Base-by-base conservation (phyloP, 37 sponge, comb jelly and placozoan species). In the Ianthella basta region DNA sequence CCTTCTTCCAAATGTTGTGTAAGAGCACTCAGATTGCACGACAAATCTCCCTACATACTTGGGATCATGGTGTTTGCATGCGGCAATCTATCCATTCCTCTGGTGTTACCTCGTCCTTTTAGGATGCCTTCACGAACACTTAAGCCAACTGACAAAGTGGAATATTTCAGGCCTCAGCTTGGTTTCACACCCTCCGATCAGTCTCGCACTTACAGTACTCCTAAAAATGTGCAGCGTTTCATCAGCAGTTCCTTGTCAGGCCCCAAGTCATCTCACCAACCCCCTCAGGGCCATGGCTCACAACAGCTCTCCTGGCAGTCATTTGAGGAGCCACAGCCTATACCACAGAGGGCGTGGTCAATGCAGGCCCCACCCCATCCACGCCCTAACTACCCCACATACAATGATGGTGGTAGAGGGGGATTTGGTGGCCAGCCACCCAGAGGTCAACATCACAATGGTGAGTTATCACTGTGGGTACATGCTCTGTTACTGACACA, bases 1-100 rank as follows among this genome's bases (percentile, higher is more conserved):
- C 38, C 81, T 94, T 16, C 83, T 97, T 0, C 87, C 88, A 0
- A 80, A 85, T 33, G 92, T 55, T 29, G 36, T 35, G 86, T 85
- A 85, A 19, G 82, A 12, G 24, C 15, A 24, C 27, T 56, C 59
- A 19, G 15, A 19, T 56, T 56, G 59, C 59, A 57, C 18, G 59
- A 15, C 18, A 57, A 20, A 57, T 57, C 15, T 57, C 15, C 18
- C 59, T 57, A 57, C 18, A 57, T 57, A 57, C 18, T 57, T 20
- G 15, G 18, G 15, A 20, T 20, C 18, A 57, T 18, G 15, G 59
- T 57, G 18, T 57, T 20, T 57, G 18, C 18, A 18, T 57, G 18
- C 59, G 15, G 18, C 18, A 57, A 15, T 57, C 18, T 57, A 57
- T 57, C 59, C 59, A 15, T 57, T 57, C 15, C 18, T 18, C 18